phyloP scores from a whole-genome alignment of 2,113 vertebrate genomes.

The Acanthochromis polyacanthus region DNA sequence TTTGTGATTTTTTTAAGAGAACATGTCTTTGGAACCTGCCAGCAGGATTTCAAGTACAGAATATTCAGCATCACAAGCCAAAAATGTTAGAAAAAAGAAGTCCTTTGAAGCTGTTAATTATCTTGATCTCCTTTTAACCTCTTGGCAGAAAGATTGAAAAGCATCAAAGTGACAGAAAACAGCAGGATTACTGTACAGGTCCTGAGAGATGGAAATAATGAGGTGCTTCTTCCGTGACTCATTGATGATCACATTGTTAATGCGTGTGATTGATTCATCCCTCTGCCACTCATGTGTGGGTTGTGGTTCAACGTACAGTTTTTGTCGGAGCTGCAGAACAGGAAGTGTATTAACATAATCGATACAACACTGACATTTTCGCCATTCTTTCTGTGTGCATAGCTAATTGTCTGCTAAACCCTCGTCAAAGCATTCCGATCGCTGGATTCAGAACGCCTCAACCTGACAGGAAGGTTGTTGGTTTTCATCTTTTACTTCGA shows the following conservation, averaged over 20 bases:
- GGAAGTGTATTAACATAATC: constrained; percentile 61
- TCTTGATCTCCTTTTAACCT: neutral
- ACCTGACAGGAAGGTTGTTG: too few species aligned
- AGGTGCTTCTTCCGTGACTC: neutral
- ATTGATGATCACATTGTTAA: constrained; percentile 36
- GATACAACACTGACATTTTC: constrained; percentile 67
- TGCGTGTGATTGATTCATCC: constrained; percentile 50
- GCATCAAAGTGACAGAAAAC: neutral
- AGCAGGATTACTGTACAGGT: neutral
- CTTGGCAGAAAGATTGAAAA: neutral
- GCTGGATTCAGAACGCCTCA: constrained; percentile 7
- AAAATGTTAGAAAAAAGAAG: too few species aligned
- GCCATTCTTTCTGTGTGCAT: constrained; percentile 10
- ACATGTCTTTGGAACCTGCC: too few species aligned
- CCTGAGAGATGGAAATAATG: constrained; percentile 15
- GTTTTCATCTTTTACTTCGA: too few species aligned
- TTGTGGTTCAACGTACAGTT: constrained; percentile 37
- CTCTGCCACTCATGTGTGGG: constrained; percentile 32
- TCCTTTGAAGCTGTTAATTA: too few species aligned
- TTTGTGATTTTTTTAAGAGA: too few species aligned
- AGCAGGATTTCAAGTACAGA: too few species aligned
- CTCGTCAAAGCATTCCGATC: constrained; percentile 41
- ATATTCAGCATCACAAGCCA: too few species aligned
- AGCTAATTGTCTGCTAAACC: constrained; percentile 62
- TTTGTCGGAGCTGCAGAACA: constrained; percentile 55